Percentiles rank a stretch among this genome's conserved stretches.
Conservation (phyloP, 2,888 invertebrate genomes). For the Dorcus parallelipipedus region DNA sequence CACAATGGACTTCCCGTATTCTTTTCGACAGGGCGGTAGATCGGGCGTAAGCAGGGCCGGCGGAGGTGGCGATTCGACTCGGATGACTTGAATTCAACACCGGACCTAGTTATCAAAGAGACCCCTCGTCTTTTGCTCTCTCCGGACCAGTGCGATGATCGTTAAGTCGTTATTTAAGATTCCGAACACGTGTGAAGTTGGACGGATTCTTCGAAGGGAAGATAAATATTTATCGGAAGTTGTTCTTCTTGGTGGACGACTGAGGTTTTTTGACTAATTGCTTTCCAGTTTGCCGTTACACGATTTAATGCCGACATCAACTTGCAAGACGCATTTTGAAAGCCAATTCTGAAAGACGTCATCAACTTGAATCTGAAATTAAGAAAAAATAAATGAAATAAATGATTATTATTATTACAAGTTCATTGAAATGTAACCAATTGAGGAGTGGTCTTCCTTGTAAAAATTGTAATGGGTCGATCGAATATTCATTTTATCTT, state of each 20-base stretch:
- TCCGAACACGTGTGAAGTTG: conserved; percentile 21
- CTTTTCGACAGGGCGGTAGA: conserved; percentile 12
- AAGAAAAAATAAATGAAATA: too few relatives aligned
- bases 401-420: too few relatives aligned
- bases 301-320: too few relatives aligned
- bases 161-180: conserved; percentile 24
- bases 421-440: too few relatives aligned
- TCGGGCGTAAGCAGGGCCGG: conserved; percentile 5
- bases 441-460: too few relatives aligned
- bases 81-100: conserved; percentile 23
- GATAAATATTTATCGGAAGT: conserved; percentile 2
- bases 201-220: not conserved
- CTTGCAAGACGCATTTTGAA: too few relatives aligned
- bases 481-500: too few relatives aligned
- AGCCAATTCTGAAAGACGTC: too few relatives aligned
- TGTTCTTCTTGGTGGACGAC: not conserved
- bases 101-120: conserved; percentile 23
- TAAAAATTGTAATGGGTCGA: too few relatives aligned
- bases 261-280: too few relatives aligned
- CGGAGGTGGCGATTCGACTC: conserved; percentile 26
- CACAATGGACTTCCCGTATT: not conserved
- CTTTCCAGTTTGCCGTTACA: too few relatives aligned
- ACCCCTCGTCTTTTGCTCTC: not conserved
- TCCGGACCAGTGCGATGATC: conserved; percentile 6
- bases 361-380: too few relatives aligned